Evolutionary conservation across 2,888 invertebrate species (phyloP).

Genomic region (Netelia fuscicornis): DNA sequence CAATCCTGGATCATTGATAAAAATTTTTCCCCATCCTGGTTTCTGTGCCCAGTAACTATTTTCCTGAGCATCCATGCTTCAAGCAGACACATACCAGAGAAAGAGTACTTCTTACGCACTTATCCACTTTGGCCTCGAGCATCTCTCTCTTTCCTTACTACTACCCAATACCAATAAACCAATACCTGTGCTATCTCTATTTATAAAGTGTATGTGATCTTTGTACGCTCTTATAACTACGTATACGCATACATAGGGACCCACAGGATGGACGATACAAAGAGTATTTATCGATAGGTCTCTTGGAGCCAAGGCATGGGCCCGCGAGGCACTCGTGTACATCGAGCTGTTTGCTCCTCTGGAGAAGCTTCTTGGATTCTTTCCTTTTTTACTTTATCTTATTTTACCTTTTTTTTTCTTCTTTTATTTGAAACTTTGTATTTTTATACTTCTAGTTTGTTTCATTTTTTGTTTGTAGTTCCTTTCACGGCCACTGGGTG

Average conservation of each 20-base stretch:
- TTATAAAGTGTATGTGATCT: neutral
- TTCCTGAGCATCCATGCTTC: slow-evolving; percentile 19
- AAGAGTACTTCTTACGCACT: slow-evolving; percentile 55
- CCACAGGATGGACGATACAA: slow-evolving; percentile 11
- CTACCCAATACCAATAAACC: slow-evolving; percentile 8
- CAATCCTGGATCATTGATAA: neutral
- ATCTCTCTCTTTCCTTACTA: neutral
- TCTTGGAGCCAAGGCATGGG: slow-evolving; percentile 38
- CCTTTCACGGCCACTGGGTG: slow-evolving; percentile 68
- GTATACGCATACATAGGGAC: slow-evolving; percentile 19
- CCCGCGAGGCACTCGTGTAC: slow-evolving; percentile 38
- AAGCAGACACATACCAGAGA: neutral
- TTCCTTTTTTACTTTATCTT: slow-evolving; percentile 36
- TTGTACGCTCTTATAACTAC: slow-evolving; percentile 3
- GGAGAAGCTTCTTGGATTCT: slow-evolving; percentile 47
- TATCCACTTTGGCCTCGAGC: slow-evolving; percentile 61
- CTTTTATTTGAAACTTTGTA: too few relatives aligned
- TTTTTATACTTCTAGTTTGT: too few relatives aligned
- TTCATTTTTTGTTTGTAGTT: slow-evolving; percentile 39
- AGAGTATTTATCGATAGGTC: slow-evolving; percentile 63
- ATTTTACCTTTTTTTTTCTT: slow-evolving; percentile 28
- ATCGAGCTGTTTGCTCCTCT: slow-evolving; percentile 53
- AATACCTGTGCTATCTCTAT: neutral
- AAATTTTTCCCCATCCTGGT: slow-evolving; percentile 13
- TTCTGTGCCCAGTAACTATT: slow-evolving; percentile 32